Evolutionary conservation across 2,888 invertebrate genomes (phyloP).

Genomic region (Ornithoptera alexandrae): DNA sequence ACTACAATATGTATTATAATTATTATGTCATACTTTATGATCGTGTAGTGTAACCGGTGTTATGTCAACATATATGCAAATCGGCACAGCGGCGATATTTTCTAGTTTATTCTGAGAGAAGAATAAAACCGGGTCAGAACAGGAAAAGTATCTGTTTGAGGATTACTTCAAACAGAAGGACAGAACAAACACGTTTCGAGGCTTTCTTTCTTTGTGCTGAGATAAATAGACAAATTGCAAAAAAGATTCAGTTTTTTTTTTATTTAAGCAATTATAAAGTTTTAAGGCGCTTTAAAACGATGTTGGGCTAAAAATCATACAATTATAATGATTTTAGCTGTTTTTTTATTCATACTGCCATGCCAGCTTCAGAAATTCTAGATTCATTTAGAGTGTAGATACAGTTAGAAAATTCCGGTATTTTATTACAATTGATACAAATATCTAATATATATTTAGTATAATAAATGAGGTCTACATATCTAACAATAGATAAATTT

Average conservation of each 20-base stretch:
- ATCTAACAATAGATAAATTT: too few species aligned
- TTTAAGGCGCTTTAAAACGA: neutral
- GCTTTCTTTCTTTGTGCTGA: slow-evolving; percentile 4
- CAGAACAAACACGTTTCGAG: neutral
- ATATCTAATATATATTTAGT: too few species aligned
- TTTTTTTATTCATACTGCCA: too few species aligned
- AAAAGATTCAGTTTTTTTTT: neutral
- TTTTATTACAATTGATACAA: too few species aligned
- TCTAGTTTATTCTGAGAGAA: neutral
- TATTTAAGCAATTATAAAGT: neutral
- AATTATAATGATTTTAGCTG: too few species aligned
- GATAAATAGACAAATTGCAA: neutral
- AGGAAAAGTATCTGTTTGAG: slow-evolving; percentile 5
- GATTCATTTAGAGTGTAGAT: too few species aligned
- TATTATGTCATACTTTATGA: neutral
- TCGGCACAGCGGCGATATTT: neutral
- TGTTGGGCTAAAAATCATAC: neutral
- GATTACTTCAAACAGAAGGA: slow-evolving; percentile 1
- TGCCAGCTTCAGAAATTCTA: too few species aligned
- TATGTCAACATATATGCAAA: neutral
- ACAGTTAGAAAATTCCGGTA: too few species aligned
- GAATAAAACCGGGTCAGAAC: neutral
- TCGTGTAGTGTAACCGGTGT: neutral
- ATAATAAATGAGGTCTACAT: too few species aligned
- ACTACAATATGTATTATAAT: neutral